Conservation (phyloP, 1,140 invertebrate species). For the Drosophila serrata region DNA sequence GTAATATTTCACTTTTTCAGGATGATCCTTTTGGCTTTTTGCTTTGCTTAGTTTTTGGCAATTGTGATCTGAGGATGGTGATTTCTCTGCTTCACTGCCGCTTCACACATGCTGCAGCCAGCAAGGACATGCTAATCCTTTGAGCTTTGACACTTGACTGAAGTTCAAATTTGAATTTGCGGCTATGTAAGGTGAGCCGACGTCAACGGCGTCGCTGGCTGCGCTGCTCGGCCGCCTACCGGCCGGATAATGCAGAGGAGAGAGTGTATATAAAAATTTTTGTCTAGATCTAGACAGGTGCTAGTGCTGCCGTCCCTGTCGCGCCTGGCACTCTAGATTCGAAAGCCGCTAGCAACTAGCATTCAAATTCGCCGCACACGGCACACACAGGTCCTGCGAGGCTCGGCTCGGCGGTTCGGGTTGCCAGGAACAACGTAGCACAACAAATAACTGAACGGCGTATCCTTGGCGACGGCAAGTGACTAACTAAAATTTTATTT, state of each 20-base stretch:
- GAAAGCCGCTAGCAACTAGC: conserved; percentile 26
- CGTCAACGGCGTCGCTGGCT: conserved; percentile 24
- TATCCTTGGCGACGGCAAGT: conserved; percentile 84
- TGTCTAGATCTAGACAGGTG: conserved; percentile 79
- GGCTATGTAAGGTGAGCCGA: conserved; percentile 68
- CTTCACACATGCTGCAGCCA: conserved; percentile 52
- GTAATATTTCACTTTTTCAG: conserved; percentile 1
- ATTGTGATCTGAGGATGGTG: background rate
- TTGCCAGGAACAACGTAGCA: conserved; percentile 70
- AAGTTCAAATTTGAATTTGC: conserved; percentile 83
- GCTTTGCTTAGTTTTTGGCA: conserved; percentile 15
- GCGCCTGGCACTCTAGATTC: conserved; percentile 28
- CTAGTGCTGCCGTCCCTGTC: conserved; percentile 68
- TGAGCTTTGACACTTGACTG: conserved; percentile 84
- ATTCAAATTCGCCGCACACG: conserved; percentile 54
- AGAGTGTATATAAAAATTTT: conserved; percentile 40
- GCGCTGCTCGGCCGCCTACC: conserved; percentile 55
- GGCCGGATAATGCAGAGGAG: conserved; percentile 27
- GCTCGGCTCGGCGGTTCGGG: conserved; percentile 26
- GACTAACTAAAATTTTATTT: conserved; percentile 85
- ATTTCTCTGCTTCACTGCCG: conserved; percentile 26
- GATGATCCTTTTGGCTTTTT: conserved; percentile 2
- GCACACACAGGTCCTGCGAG: conserved; percentile 34
- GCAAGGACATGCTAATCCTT: conserved; percentile 84
- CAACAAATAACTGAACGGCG: conserved; percentile 75